A percentile compares a stretch with the other conserved stretches of the same genome.
phyloP scores from a whole-genome alignment of 2,888 invertebrate genomes.

The Geophilus truncorum region DNA sequence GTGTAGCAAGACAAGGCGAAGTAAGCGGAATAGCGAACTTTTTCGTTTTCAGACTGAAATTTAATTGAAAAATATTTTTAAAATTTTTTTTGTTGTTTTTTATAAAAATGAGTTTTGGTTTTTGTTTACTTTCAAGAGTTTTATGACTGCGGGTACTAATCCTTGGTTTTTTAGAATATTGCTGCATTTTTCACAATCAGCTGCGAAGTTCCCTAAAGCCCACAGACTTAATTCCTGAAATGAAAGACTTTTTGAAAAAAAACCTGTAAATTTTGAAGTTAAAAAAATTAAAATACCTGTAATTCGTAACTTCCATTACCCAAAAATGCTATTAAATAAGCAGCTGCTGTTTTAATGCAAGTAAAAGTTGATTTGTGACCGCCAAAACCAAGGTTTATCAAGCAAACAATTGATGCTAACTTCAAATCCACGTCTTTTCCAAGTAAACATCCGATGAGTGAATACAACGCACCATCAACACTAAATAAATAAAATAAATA shows the following conservation, averaged over 20 bases:
- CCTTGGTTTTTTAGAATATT: constrained; percentile 29
- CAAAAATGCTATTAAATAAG: constrained; percentile 30
- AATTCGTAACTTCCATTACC: background rate
- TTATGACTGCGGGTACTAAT: constrained; percentile 25
- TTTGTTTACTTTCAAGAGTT: constrained; percentile 18
- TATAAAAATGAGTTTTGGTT: background rate
- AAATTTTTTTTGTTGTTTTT: background rate
- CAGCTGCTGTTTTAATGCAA: constrained; percentile 25
- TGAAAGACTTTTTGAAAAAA: too few species aligned
- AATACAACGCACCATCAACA: constrained; percentile 32
- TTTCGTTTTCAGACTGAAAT: background rate
- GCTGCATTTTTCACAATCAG: constrained; percentile 33
- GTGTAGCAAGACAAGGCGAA: constrained; percentile 33
- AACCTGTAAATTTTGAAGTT: background rate
- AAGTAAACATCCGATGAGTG: constrained; percentile 30
- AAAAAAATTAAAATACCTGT: background rate
- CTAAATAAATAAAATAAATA: background rate
- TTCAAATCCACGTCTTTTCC: constrained; percentile 31
- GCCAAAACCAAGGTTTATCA: constrained; percentile 31
- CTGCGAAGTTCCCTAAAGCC: constrained; percentile 36
- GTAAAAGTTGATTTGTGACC: constrained; percentile 29
- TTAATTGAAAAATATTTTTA: background rate
- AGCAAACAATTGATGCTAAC: constrained; percentile 32
- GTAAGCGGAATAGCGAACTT: constrained; percentile 25
- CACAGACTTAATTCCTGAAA: constrained; percentile 33